Conservation (phyloP, 2,113 vertebrate genomes). For the Thermophis baileyi region DNA sequence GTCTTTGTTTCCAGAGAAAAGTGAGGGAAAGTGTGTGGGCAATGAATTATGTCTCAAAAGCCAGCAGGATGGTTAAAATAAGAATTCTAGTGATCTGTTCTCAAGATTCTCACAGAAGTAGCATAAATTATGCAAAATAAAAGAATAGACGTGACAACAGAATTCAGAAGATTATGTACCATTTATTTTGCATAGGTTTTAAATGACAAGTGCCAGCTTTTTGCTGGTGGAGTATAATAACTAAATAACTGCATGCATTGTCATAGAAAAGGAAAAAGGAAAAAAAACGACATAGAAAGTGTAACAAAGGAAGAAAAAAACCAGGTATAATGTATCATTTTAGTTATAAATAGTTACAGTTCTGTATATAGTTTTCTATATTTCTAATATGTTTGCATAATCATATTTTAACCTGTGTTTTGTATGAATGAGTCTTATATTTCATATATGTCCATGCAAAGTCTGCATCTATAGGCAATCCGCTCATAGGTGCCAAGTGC, state of each 20-base stretch:
- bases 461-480: background rate
- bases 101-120: background rate
- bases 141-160: background rate
- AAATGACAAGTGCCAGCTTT: background rate
- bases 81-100: background rate
- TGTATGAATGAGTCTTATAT: background rate
- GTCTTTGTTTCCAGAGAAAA: background rate
- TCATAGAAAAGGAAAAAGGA: background rate
- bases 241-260: background rate
- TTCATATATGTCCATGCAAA: background rate
- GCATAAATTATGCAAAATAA: background rate
- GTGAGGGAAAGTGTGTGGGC: background rate
- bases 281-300: background rate
- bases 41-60: background rate
- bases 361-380: background rate
- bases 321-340: background rate
- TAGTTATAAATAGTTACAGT: background rate
- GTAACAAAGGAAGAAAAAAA: background rate
- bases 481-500: background rate
- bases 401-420: background rate
- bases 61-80: background rate
- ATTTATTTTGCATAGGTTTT: background rate
- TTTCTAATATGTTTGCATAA: background rate
- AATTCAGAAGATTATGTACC: background rate
- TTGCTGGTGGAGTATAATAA: background rate